A percentile compares a stretch with the other conserved stretches of the same genome.
Conservation (phyloP, 2,113 vertebrate species). For the Microtus richardsoni region DNA sequence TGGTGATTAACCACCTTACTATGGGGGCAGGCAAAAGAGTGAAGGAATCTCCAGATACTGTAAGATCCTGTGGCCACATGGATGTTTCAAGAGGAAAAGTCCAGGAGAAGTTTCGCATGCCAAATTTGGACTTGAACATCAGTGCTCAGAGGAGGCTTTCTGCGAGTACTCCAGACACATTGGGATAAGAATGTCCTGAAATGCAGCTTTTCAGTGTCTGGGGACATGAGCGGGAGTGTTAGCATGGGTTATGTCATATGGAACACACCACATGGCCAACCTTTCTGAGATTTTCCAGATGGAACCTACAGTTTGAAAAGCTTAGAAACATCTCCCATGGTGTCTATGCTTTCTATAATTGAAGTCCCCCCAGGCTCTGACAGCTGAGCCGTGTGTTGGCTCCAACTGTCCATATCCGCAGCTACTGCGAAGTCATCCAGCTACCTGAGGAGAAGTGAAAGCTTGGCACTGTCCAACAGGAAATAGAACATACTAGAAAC, state of each 20-base stretch:
- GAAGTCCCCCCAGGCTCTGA: slow-evolving; percentile 57
- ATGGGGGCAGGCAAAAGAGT: slow-evolving; percentile 29
- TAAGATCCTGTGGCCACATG: neutral
- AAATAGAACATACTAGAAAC: neutral
- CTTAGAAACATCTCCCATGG: slow-evolving; percentile 40
- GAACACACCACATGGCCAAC: neutral
- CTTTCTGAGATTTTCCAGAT: slow-evolving; percentile 59
- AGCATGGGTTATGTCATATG: slow-evolving; percentile 24
- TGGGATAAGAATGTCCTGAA: neutral
- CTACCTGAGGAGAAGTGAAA: neutral
- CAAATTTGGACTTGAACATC: slow-evolving; percentile 35
- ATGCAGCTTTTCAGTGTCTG: slow-evolving; percentile 32
- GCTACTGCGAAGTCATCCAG: neutral
- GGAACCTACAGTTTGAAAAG: neutral
- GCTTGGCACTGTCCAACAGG: neutral
- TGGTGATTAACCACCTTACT: slow-evolving; percentile 73
- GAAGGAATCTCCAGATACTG: slow-evolving; percentile 52
- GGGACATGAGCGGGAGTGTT: slow-evolving; percentile 47
- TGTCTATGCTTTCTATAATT: slow-evolving; percentile 53
- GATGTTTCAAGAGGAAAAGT: slow-evolving; percentile 1
- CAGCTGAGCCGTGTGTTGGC: neutral
- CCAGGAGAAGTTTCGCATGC: neutral
- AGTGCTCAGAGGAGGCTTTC: slow-evolving; percentile 59
- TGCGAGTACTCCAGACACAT: slow-evolving; percentile 63
- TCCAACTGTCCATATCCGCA: neutral